phyloP scores from a whole-genome alignment of 1,140 invertebrate species.

The Ctenoplectra terminalis region DNA sequence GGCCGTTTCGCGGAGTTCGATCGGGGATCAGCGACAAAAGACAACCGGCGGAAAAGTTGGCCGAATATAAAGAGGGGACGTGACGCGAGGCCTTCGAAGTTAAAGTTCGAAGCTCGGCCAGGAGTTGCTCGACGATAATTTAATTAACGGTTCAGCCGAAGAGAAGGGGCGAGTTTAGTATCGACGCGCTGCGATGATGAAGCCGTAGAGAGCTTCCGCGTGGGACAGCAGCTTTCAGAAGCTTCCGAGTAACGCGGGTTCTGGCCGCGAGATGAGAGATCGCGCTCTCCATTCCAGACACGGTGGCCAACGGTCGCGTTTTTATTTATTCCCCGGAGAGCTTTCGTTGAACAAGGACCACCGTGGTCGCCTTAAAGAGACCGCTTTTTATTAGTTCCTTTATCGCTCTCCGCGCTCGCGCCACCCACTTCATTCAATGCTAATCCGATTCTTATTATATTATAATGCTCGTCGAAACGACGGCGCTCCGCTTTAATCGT shows the following conservation, averaged over 20 bases:
- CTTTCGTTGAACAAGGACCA: conserved; percentile 62
- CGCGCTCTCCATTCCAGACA: not conserved
- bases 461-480: conserved; percentile 80
- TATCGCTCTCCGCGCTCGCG: conserved; percentile 73
- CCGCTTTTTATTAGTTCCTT: conserved; percentile 71
- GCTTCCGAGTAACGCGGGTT: not conserved
- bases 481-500: conserved; percentile 69
- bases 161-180: conserved; percentile 20
- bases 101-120: conserved; percentile 54
- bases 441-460: conserved; percentile 83
- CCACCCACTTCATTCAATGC: conserved; percentile 83
- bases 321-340: not conserved
- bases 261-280: not conserved
- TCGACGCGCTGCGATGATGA: conserved; percentile 66
- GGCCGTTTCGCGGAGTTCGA: conserved; percentile 1
- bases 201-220: conserved; percentile 64
- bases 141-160: conserved; percentile 60
- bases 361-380: conserved; percentile 56
- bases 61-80: conserved; percentile 35
- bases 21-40: conserved; percentile 6
- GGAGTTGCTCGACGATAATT: conserved; percentile 60
- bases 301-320: not conserved
- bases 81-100: conserved; percentile 39
- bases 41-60: conserved; percentile 14
- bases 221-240: conserved; percentile 32